These are phyloP conservation scores for Standfussiana lucernea DNA, from an alignment of 2,888 invertebrate species.

Conservation along the genomic window DNA sequence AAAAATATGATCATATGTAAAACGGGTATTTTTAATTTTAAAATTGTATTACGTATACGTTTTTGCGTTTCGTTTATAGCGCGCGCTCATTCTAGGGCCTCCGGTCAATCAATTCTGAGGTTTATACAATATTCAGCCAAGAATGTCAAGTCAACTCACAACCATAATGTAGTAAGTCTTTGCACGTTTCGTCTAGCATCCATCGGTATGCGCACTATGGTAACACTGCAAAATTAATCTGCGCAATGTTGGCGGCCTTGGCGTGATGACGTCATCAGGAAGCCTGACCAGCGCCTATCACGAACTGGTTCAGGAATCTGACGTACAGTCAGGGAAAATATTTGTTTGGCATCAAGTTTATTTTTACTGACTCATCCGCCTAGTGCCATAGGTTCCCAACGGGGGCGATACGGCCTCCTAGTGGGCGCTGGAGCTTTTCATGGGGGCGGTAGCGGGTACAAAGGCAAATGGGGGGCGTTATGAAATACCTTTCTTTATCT, in stretches of 20 bases:
- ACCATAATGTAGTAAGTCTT: conserved; percentile 27
- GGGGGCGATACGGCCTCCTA: no score
- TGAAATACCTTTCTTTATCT: no score
- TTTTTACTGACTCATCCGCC: no score
- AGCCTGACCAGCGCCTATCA: conserved; percentile 76
- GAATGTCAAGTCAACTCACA: conserved; percentile 36
- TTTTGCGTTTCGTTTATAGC: no score
- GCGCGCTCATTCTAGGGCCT: no score
- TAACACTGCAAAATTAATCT: conserved; percentile 65
- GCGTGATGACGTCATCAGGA: conserved; percentile 78
- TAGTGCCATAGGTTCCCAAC: no score
- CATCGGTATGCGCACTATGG: conserved; percentile 59
- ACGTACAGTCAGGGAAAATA: conserved; percentile 17
- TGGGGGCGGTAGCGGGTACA: no score
- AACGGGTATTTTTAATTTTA: no score
- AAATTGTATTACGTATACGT: no score
- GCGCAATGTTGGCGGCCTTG: conserved; percentile 77
- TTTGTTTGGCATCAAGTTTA: not conserved
- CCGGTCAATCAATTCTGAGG: conserved; percentile 7
- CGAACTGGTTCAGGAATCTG: conserved; percentile 73
- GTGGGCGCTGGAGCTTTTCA: no score
- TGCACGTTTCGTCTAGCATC: conserved; percentile 55
- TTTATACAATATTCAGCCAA: conserved; percentile 18
- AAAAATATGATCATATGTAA: no score
- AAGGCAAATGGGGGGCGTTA: no score